Evolutionary conservation across 2,888 invertebrate species (phyloP), one percentile per base, ranked within the genome.

Genomic region (Tetragonula carbonaria): DNA sequence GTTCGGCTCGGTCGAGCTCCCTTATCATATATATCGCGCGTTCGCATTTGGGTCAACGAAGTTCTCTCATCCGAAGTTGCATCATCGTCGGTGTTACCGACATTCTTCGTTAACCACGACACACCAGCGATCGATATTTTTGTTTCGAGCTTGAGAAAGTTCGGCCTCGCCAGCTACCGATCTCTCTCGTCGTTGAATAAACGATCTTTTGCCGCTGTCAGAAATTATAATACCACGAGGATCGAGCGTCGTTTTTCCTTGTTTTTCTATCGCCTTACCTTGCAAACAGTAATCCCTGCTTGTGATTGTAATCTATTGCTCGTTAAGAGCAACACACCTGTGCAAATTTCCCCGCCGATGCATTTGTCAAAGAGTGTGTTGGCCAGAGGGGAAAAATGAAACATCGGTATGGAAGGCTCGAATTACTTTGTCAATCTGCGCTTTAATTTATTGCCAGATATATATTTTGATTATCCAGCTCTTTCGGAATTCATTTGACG

Each of bases 31-130:
- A 65, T 33, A 28, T 28, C 28, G 28, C 74, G 84, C n/a, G 33
- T 45, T 63, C 38, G 83, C 45, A 82, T 82, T 82, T 77, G 57
- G 83, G 76, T 83, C 83, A 83, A 82, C 81, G 55, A 79, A 77
- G 84, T 87, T 67, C 73, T 71, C 53, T 33, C 57, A 78, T 28
- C 74, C 76, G 78, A 65, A 74, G 65, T 28, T 65, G 84, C 74
- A 67, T 78, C 82, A 14, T n/a, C 53, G 74, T 59, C 65, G 50
- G 50, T 23, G 63, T 45, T 65, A 8, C 11, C 45, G 45, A 45
- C 78, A 63, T 84, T 78, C 66, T 33, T 63, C 75, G 38, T 62
- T n/a, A 23, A 28, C 55, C 57, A 50, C 5, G 28, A 51, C 74
- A 65, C 28, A n/a, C 53, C 23, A 5, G 21, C 45, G 55, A 83